Conservation (phyloP, 1,140 invertebrate genomes). For the Hylaeus anthracinus region DNA sequence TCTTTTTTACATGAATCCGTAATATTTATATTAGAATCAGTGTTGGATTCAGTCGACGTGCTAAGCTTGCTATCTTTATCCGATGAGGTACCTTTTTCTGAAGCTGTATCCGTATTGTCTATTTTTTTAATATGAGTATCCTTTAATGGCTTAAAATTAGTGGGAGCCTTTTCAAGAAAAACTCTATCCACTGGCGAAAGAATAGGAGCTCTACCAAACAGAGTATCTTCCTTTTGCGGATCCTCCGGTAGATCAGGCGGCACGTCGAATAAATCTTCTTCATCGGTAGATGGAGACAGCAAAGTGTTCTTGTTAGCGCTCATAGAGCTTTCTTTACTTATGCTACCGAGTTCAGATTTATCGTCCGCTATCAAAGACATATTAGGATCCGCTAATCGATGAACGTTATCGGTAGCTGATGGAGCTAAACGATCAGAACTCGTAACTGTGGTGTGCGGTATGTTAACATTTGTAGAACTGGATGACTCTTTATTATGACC, state of each 20-base stretch:
- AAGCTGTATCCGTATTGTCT: background rate
- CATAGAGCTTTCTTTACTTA: conserved; percentile 72
- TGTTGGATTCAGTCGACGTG: background rate
- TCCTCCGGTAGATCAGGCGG: conserved; percentile 79
- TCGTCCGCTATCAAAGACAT: conserved; percentile 62
- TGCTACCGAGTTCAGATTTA: conserved; percentile 73
- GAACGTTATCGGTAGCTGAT: conserved; percentile 26
- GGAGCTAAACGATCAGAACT: conserved; percentile 36
- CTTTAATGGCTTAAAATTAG: conserved; percentile 17
- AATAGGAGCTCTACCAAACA: conserved; percentile 76
- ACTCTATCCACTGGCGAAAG: conserved; percentile 71
- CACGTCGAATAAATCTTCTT: conserved; percentile 81
- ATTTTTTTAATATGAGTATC: conserved; percentile 32
- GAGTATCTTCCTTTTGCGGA: conserved; percentile 74
- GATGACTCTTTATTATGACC: conserved; percentile 27
- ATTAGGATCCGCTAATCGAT: conserved; percentile 19
- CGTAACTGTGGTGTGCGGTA: background rate
- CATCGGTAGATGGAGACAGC: conserved; percentile 81
- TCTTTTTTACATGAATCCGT: background rate
- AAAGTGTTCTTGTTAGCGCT: conserved; percentile 76
- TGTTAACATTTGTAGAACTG: background rate
- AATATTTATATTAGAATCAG: background rate
- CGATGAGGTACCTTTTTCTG: background rate
- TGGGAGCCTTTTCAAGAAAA: conserved; percentile 19
- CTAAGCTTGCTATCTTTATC: background rate